phyloP scores from a whole-genome alignment of 1,140 invertebrate genomes.

The Hesperophylax magnus region DNA sequence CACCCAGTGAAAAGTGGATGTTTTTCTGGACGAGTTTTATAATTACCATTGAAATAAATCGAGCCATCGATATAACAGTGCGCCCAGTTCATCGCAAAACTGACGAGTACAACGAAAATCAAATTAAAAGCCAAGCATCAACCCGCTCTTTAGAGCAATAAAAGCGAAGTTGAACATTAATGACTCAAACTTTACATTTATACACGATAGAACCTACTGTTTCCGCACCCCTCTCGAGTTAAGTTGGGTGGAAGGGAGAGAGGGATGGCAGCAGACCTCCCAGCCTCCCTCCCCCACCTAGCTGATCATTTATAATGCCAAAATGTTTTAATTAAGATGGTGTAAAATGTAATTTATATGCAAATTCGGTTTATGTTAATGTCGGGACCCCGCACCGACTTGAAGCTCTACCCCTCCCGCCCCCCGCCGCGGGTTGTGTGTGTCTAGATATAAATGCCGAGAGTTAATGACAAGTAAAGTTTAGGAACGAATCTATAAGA shows the following conservation, averaged over 20 bases:
- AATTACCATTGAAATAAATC: too few relatives aligned
- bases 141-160: slow-evolving; percentile 53
- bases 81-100: slow-evolving; percentile 9
- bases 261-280: slow-evolving; percentile 28
- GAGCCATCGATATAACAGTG: slow-evolving; percentile 28
- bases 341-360: slow-evolving; percentile 74
- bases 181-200: slow-evolving; percentile 58
- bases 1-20: too few relatives aligned
- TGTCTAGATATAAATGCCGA: slow-evolving; percentile 56
- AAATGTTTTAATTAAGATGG: slow-evolving; percentile 75
- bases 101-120: slow-evolving; percentile 48
- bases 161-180: slow-evolving; percentile 58
- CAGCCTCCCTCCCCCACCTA: slow-evolving; percentile 44
- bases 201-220: slow-evolving; percentile 56
- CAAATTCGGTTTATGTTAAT: slow-evolving; percentile 74
- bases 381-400: slow-evolving; percentile 59
- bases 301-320: slow-evolving; percentile 73
- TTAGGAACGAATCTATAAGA: slow-evolving; percentile 58
- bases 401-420: slow-evolving; percentile 13
- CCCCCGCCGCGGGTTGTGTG: slow-evolving; percentile 18
- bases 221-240: slow-evolving; percentile 28
- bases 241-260: slow-evolving; percentile 13
- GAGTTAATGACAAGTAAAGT: slow-evolving; percentile 58
- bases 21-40: too few relatives aligned
- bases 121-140: slow-evolving; percentile 56